Evolutionary conservation across 1,140 invertebrate genomes (phyloP), one percentile per base, ranked within the genome.

Genomic region (Helicoverpa zea): DNA sequence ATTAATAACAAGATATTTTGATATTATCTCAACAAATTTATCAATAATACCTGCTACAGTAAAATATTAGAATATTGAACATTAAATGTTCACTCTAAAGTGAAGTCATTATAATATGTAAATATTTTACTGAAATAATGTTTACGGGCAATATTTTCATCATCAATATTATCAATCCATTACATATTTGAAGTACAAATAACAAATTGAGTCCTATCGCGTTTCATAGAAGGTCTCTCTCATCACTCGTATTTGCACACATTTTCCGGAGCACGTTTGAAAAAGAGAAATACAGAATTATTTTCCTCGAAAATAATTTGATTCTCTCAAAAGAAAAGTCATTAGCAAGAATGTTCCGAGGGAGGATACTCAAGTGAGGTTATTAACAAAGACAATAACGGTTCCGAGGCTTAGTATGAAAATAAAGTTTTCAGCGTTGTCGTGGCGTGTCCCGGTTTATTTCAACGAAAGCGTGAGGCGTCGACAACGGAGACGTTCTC

Each of bases 341-440:
- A 84, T 88, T 88, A 86, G 83, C 77, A 56, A 64, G 77, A 86
- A 74, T 79, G 74, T 84, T 81, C 23, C 49, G 18, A 72, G 63
- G 63, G 54, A 83, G 79, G 81, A 76, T 80, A 79, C 82, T 84
- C 74, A 66, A 84, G 72, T 81, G 63, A 85, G 80, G 81, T 86
- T 87, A 84, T 87, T 88, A 87, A 81, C 81, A 79, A 78, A 88
- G 85, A 88, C 80, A 85, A 88, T 85, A 88, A 86, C 81, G 75
- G 81, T 82, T 82, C 63, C 81, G 77, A 83, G 79, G 81, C 85
- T 83, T 77, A 82, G 81, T 84, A 88, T 85, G 77, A 86, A 89
- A 89, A 92, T 87, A 90, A 88, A 87, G 83, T 89, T 88, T 88
- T 85, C 83, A 86, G 82, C 82, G 83, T 82, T 82, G 70, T 77